These are phyloP conservation scores for Oreochromis spilurus DNA, from an alignment of 2,113 vertebrate species.

Conservation along the genomic window DNA sequence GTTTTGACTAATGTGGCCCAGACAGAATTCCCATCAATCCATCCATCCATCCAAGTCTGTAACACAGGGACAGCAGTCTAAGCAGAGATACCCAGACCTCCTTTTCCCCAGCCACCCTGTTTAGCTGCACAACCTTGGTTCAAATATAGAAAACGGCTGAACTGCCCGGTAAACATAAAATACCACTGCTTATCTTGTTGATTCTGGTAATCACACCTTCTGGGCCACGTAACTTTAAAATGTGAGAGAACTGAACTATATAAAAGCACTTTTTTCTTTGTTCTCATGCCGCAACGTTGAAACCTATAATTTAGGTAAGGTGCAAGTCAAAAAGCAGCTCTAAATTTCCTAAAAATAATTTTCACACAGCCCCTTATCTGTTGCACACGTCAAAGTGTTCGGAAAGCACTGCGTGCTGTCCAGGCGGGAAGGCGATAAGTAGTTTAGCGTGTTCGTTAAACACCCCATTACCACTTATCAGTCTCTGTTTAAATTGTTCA, in stretches of 20 bases:
- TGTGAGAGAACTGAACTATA: neutral
- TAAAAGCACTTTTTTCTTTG: neutral
- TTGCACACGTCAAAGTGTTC: neutral
- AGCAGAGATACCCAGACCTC: neutral
- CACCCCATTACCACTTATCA: slow-evolving; percentile 33
- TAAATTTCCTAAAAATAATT: neutral
- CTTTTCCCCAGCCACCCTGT: neutral
- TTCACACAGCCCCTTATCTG: neutral
- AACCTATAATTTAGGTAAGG: neutral
- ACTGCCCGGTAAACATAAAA: neutral
- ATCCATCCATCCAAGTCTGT: neutral
- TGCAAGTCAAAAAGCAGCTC: neutral
- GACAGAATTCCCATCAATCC: neutral
- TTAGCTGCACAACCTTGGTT: neutral
- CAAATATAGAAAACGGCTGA: neutral
- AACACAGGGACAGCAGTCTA: neutral
- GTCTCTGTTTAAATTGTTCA: slow-evolving; percentile 1
- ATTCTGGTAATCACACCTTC: neutral
- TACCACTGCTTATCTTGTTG: neutral
- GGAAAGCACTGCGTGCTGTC: neutral
- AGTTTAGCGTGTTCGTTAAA: slow-evolving; percentile 28
- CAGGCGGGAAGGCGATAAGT: slow-evolving; percentile 23
- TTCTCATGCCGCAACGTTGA: neutral
- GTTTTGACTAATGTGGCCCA: neutral
- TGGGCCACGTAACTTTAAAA: neutral